phyloP scores from a whole-genome alignment of 2,888 invertebrate genomes.

The Rhagonycha lutea region DNA sequence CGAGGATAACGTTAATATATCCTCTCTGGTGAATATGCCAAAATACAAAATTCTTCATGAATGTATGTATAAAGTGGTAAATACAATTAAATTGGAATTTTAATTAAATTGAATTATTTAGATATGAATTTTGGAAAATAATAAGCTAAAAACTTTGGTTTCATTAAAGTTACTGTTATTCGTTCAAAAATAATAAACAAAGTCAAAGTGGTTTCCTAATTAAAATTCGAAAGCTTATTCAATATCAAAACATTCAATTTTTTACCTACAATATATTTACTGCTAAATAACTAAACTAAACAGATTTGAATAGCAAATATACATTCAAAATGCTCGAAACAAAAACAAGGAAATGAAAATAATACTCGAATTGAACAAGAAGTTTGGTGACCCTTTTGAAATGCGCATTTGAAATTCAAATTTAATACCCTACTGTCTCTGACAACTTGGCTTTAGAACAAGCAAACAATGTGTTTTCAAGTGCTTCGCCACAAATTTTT shows the following conservation, averaged over 20 bases:
- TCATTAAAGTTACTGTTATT: not conserved
- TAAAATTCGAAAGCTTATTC: not conserved
- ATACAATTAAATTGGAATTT: not conserved
- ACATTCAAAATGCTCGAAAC: slow-evolving; percentile 9
- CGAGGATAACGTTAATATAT: not conserved
- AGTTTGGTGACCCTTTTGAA: slow-evolving; percentile 19
- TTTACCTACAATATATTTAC: slow-evolving; percentile 1
- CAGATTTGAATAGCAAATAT: slow-evolving; percentile 11
- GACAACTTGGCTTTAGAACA: slow-evolving; percentile 16
- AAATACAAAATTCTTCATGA: not conserved
- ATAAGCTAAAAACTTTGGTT: not conserved
- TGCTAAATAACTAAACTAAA: slow-evolving; percentile 8
- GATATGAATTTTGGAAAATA: not conserved
- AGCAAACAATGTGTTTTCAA: slow-evolving; percentile 18
- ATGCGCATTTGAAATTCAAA: slow-evolving; percentile 20
- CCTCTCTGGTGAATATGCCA: not conserved
- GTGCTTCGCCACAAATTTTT: slow-evolving; percentile 9
- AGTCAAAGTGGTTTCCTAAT: not conserved
- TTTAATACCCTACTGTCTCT: slow-evolving; percentile 16
- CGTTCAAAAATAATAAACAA: not conserved
- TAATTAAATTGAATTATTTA: not conserved
- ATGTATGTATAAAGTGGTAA: not conserved
- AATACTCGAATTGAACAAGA: slow-evolving; percentile 14
- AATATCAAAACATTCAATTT: not conserved
- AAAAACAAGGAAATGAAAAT: slow-evolving; percentile 15